These are phyloP conservation scores for Phalanger gymnotis DNA, from an alignment of 2,797 vertebrate species.

Conservation along the genomic window DNA sequence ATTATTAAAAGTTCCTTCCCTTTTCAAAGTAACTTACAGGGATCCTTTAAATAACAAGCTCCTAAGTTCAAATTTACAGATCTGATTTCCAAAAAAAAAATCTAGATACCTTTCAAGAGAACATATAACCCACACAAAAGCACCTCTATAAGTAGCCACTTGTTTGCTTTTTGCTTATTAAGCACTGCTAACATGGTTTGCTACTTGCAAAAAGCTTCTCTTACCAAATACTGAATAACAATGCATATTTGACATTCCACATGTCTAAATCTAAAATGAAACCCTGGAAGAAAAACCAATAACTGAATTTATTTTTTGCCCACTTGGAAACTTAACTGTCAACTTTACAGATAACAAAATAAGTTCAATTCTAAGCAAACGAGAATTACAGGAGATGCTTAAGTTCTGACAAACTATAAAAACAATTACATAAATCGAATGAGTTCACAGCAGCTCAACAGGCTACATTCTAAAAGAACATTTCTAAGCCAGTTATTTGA, in stretches of 20 bases:
- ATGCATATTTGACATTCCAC: not conserved
- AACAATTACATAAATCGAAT: not conserved
- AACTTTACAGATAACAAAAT: not conserved
- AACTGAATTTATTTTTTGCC: constrained; percentile 13
- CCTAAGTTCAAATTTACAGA: constrained; percentile 34
- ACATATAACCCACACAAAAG: constrained; percentile 38
- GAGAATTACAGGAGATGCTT: not conserved
- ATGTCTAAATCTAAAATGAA: constrained; percentile 1
- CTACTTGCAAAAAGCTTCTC: not conserved
- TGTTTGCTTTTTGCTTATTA: not conserved
- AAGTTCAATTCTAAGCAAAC: not conserved
- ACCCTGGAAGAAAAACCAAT: constrained; percentile 1
- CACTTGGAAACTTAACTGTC: constrained; percentile 20
- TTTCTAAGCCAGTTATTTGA: not conserved
- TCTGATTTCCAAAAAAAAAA: constrained; percentile 26
- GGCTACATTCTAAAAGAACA: not conserved
- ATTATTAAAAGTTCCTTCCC: not conserved
- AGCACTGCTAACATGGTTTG: not conserved
- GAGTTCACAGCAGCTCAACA: constrained; percentile 12
- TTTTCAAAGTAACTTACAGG: not conserved
- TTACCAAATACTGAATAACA: not conserved
- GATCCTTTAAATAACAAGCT: not conserved
- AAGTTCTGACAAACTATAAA: not conserved
- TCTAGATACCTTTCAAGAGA: constrained; percentile 22
- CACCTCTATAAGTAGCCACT: not conserved